Evolutionary conservation across 2,113 vertebrate species (phyloP).

Genomic region (Orycteropus afer): DNA sequence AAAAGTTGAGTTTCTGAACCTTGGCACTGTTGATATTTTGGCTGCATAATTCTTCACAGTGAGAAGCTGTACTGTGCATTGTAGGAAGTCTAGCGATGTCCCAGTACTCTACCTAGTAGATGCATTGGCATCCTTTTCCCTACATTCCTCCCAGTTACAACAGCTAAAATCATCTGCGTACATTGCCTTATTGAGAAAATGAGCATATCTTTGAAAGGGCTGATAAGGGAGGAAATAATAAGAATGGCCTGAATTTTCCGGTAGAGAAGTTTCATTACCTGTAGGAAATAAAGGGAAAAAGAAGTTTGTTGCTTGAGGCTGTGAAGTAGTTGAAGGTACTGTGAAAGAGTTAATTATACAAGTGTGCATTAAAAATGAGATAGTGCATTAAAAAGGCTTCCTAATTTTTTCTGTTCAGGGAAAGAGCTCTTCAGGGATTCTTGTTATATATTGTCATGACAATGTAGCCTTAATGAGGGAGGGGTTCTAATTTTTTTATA

Average conservation of each 20-base stretch:
- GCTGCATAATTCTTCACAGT: background rate
- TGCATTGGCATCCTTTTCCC: background rate
- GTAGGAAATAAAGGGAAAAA: background rate
- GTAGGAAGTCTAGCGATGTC: background rate
- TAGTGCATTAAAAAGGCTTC: background rate
- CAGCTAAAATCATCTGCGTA: background rate
- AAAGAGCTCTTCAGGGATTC: background rate
- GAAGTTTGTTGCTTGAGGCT: background rate
- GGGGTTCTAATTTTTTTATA: background rate
- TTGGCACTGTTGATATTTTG: background rate
- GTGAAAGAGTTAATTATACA: background rate
- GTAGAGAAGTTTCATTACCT: background rate
- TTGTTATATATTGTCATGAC: background rate
- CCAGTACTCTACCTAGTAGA: background rate
- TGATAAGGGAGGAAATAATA: background rate
- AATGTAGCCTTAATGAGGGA: background rate
- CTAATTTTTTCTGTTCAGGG: background rate
- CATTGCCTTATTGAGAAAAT: background rate
- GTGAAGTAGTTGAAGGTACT: background rate
- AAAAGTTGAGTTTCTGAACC: background rate
- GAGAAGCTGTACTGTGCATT: background rate
- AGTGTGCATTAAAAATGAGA: background rate
- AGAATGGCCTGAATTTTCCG: background rate
- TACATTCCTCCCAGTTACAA: accelerated
- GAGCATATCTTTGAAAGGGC: background rate